phyloP scores from a whole-genome alignment of 1,140 invertebrate genomes.

The Ericerus pela region DNA sequence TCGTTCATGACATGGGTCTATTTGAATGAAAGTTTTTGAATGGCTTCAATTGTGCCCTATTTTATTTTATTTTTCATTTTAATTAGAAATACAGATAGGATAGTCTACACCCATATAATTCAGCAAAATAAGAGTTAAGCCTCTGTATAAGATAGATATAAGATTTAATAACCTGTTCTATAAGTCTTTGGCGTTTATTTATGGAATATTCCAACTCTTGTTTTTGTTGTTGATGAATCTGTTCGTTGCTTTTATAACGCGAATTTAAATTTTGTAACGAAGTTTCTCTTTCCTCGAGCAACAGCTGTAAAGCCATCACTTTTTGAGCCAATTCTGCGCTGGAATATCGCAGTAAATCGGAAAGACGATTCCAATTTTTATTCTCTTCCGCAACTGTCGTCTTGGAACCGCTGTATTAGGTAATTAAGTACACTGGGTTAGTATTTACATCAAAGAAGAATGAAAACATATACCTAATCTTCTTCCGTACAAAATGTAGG shows the following conservation, averaged over 20 bases:
- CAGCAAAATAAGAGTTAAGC: too few relatives aligned
- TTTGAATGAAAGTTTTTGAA: too few relatives aligned
- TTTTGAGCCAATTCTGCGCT: not conserved
- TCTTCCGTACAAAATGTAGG: too few relatives aligned
- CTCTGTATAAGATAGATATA: too few relatives aligned
- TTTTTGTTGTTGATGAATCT: not conserved
- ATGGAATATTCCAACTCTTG: not conserved
- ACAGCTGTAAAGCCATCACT: not conserved
- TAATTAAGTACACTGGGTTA: too few relatives aligned
- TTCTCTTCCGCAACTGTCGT: not conserved
- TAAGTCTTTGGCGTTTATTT: not conserved
- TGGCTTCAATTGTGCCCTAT: too few relatives aligned
- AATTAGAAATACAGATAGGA: too few relatives aligned
- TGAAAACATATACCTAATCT: too few relatives aligned
- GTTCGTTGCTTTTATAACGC: not conserved
- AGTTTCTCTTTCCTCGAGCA: not conserved
- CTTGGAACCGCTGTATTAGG: not conserved
- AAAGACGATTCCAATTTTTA: conserved; percentile 2
- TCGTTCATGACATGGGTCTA: too few relatives aligned
- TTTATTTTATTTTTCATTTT: too few relatives aligned
- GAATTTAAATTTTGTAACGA: not conserved
- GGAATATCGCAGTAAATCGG: not conserved
- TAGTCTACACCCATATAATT: too few relatives aligned
- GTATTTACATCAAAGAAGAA: too few relatives aligned
- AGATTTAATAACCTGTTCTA: conserved; percentile 1